These are phyloP conservation scores for Synchiropus splendidus DNA, from an alignment of 2,113 vertebrate genomes.

Conservation along the genomic window DNA sequence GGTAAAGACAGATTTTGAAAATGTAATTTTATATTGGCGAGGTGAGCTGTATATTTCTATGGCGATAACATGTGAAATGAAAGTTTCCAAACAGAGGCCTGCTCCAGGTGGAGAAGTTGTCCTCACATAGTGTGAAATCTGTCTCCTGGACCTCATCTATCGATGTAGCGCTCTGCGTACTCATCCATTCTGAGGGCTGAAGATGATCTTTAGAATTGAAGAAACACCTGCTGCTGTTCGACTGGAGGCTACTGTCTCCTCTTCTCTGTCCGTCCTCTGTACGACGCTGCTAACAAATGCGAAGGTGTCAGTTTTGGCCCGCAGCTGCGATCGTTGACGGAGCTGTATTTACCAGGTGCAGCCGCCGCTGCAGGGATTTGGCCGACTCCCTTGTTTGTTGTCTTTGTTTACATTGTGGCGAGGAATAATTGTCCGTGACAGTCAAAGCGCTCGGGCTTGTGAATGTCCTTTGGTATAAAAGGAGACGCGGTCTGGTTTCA, in stretches of 20 bases:
- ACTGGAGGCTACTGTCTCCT: conserved; percentile 12
- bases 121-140: too few relatives aligned
- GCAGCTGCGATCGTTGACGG: conserved; percentile 26
- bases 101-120: too few relatives aligned
- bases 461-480: conserved; percentile 53
- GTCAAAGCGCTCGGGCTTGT: conserved; percentile 39
- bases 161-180: too few relatives aligned
- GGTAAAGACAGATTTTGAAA: too few relatives aligned
- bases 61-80: too few relatives aligned
- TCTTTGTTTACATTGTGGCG: conserved; percentile 33
- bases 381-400: conserved; percentile 31
- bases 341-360: conserved; percentile 16
- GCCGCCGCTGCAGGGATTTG: conserved; percentile 13
- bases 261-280: conserved; percentile 1
- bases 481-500: not conserved
- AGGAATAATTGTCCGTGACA: conserved; percentile 43
- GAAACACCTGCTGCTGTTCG: not conserved
- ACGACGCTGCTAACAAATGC: conserved; percentile 1
- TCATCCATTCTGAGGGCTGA: too few relatives aligned
- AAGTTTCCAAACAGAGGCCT: too few relatives aligned
- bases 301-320: conserved; percentile 6
- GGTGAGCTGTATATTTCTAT: too few relatives aligned
- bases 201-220: too few relatives aligned
- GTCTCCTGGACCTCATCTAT: too few relatives aligned
- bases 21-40: too few relatives aligned